Base-by-base conservation (phyloP, 2,888 invertebrate species). In the Drosophila mettleri region DNA sequence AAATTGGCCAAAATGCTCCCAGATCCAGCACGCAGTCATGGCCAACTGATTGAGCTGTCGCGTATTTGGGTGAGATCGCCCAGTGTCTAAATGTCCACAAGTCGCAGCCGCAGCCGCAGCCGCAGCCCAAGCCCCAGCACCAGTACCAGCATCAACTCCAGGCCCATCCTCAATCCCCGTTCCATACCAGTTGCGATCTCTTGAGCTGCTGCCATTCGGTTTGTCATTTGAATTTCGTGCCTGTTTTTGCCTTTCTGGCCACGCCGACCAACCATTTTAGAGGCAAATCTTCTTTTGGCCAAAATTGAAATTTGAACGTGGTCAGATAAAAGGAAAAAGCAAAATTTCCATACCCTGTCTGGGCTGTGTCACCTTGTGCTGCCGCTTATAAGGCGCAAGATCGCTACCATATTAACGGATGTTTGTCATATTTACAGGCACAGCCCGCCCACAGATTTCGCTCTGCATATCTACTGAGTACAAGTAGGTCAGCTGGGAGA, bases 21-120 rank as follows among this genome's bases (percentile, higher is more conserved):
- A 62, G 59, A 61, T 55, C 43, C 65, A 78, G 78, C 82, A 80
- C 87, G 82, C 87, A 83, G 82, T 67, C 83, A 85, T 85, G 85
- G 87, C 77, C 85, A 87, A 81, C 82, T 83, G 83, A 87, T 83
- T 87, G 83, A 87, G 83, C 88, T 83, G 83, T 87, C 86, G 82
- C 85, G 69, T 85, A 85, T 87, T 87, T 81, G 80, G 83, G 77
- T 87, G 82, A 83, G 83, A 74, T 87, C 71, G 84, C 86, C 77
- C 82, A 86, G 65, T 86, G 81, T 68, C 80, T 60, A 77, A 74
- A 68, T 79, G 73, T 70, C 68, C 45, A n/a, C 87, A 82, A 86
- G 83, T 75, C 75, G 85, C n/a, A n/a, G 70, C 70, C 61, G 62
- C 34, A 58, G 57, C 57, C 46, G 18, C 63, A 74, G 75, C 71